Conservation (phyloP, 2,113 vertebrate genomes). For the Cynoglossus semilaevis region DNA sequence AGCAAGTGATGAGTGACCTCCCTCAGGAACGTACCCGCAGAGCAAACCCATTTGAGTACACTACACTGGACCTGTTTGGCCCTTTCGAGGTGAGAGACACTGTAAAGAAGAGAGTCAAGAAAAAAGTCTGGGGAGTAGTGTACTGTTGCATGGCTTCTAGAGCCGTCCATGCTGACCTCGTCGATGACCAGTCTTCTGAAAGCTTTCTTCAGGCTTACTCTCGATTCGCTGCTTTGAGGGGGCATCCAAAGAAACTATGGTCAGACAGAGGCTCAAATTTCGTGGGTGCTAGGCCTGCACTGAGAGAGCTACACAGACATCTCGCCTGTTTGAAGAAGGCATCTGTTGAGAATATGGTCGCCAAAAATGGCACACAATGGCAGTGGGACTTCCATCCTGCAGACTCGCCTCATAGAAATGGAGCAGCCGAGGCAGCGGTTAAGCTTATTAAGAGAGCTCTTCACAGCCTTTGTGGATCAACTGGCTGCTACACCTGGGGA, state of each 20-base stretch:
- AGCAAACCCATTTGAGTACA: too few relatives aligned
- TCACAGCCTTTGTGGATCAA: background rate
- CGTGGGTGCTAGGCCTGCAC: too few relatives aligned
- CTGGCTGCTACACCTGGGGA: background rate
- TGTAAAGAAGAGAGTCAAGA: background rate
- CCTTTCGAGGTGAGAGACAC: background rate
- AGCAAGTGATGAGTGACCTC: too few relatives aligned
- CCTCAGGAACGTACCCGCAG: too few relatives aligned
- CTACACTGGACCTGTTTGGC: background rate
- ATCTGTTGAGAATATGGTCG: background rate
- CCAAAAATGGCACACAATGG: background rate
- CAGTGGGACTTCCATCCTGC: background rate
- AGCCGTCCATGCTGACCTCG: background rate
- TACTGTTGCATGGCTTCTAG: background rate
- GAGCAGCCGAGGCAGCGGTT: background rate
- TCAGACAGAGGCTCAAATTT: too few relatives aligned
- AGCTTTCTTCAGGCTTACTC: background rate
- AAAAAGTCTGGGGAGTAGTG: background rate
- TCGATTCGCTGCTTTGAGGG: too few relatives aligned
- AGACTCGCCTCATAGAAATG: background rate
- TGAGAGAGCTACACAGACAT: background rate
- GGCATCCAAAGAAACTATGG: too few relatives aligned
- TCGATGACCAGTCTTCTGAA: background rate
- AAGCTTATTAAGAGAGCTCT: constrained; percentile 1
- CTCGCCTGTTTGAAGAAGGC: background rate